phyloP scores from a whole-genome alignment of 2,888 invertebrate genomes.

The Apamea epomidion region DNA sequence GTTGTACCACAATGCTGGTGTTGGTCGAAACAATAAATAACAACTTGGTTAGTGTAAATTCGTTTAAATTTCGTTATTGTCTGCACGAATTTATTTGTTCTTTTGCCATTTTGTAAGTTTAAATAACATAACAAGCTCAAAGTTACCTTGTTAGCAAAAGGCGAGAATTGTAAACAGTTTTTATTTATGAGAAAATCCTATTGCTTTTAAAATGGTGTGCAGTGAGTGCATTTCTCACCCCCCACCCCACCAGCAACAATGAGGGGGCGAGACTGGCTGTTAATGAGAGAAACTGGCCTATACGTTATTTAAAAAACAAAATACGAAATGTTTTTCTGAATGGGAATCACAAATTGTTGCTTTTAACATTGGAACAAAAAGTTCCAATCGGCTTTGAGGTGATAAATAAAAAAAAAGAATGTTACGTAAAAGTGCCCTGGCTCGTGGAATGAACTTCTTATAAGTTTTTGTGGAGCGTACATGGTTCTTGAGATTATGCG shows the following conservation, averaged over 20 bases:
- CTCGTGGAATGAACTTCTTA: neutral
- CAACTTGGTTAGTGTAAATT: neutral
- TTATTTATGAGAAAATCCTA: conserved; percentile 35
- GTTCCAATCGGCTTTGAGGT: neutral
- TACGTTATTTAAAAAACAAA: conserved; percentile 39
- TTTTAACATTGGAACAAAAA: conserved; percentile 45
- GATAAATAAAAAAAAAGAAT: neutral
- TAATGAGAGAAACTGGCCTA: conserved; percentile 51
- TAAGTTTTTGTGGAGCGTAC: neutral
- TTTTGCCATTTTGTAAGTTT: neutral
- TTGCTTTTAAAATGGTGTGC: conserved; percentile 40
- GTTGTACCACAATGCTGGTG: conserved; percentile 38
- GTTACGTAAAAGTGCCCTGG: neutral
- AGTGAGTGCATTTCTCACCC: conserved; percentile 20
- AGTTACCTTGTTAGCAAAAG: neutral
- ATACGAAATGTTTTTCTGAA: conserved; percentile 38
- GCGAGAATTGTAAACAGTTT: conserved; percentile 15
- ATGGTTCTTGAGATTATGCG: neutral
- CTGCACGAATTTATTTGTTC: neutral
- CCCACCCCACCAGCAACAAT: conserved; percentile 20
- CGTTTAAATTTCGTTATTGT: conserved; percentile 5
- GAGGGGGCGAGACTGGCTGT: conserved; percentile 34
- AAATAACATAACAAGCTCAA: neutral
- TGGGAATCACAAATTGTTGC: conserved; percentile 24
- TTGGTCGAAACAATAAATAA: conserved; percentile 33